Evolutionary conservation across 2,113 vertebrate genomes (phyloP).

Genomic region (Eubucco bourcierii): DNA sequence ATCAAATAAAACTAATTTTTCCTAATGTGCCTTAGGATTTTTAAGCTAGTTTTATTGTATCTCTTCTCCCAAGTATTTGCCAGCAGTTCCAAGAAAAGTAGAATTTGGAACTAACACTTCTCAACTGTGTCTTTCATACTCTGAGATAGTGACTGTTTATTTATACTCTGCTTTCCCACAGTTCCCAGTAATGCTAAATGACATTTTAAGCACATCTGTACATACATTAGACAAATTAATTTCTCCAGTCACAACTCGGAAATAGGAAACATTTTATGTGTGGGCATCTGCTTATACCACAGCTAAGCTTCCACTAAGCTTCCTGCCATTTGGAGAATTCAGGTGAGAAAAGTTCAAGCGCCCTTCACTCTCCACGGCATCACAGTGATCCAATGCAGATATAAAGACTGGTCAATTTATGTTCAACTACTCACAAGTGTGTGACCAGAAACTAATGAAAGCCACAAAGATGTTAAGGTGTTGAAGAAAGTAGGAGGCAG

Average conservation of each 20-base stretch:
- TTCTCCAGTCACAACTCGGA: neutral
- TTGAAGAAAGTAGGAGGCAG: neutral
- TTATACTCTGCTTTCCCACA: conserved; percentile 21
- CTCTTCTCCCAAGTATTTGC: neutral
- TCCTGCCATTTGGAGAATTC: neutral
- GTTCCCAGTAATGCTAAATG: conserved; percentile 18
- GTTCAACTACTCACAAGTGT: neutral
- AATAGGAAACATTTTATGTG: neutral
- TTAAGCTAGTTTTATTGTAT: neutral
- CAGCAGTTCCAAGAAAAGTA: neutral
- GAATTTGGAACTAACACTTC: neutral
- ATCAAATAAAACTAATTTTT: neutral
- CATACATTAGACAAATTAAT: neutral
- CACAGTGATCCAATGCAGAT: fast-evolving
- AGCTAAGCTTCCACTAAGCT: neutral
- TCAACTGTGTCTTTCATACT: neutral
- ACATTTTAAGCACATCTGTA: conserved; percentile 56
- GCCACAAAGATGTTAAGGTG: neutral
- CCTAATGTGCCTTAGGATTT: neutral
- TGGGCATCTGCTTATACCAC: neutral
- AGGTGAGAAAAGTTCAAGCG: neutral
- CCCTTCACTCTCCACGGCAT: neutral
- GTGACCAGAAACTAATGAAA: neutral
- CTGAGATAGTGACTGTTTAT: conserved; percentile 23
- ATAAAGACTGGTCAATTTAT: neutral